Evolutionary conservation across 2,797 vertebrate species (phyloP), one percentile per base, ranked within the genome.

Genomic region (Cryptoblepharus egeriae): DNA sequence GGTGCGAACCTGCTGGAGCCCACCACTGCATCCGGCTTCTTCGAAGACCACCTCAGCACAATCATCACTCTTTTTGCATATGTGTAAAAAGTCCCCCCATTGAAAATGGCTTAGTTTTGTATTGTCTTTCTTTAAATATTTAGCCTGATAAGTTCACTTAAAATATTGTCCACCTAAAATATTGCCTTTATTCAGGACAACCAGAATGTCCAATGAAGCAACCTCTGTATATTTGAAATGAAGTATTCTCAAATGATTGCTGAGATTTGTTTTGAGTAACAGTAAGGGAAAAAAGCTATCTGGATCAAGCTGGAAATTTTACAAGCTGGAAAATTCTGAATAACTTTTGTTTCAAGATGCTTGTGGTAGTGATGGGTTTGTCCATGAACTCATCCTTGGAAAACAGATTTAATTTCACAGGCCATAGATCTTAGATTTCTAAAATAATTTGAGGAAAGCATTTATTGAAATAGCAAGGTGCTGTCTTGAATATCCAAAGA

Each of bases 341-440:
- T 86, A 84, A 83, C 35, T 80, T 83, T 86, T 70, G 79, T 83
- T 86, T 70, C 61, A 78, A 85, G 1, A 28, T 10, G 16, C n/a
- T 18, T 81, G 55, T 86, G 35, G 13, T 83, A 84, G 37, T 82
- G 89, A 85, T 1, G 13, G 15, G 26, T 84, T 80, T 88, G 85
- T 80, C 70, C 76, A 22, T 88, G 63, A 85, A 82, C 73, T 60
- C 28, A 39, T 83, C 39, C 63, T 79, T 89, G 58, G 77, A 84
- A 86, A 88, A 83, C 63, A 65, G 70, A 32, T 88, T 58, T 84
- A 83, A 90, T 80, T 82, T 85, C 83, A 88, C 70, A 85, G 61
- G 80, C 79, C 45, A 82, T 22, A 86, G 82, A 77, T 79, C 79
- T 72, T 69, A 75, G 81, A 75, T 77, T 90, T 88, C 67, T 83